phyloP scores from a whole-genome alignment of 2,888 invertebrate species.

The Cryptophagus acutangulus region DNA sequence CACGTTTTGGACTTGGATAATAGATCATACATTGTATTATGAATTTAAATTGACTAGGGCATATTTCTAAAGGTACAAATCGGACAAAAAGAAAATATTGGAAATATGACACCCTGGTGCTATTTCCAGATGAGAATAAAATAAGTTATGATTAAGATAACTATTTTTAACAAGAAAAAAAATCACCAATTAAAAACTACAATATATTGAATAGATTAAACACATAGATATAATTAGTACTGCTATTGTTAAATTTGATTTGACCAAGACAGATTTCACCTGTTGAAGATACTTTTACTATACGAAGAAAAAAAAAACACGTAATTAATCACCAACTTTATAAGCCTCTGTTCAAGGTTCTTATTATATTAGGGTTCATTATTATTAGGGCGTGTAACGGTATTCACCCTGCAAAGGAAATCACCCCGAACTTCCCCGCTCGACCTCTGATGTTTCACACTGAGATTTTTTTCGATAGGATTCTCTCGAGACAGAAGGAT shows the following conservation, averaged over 20 bases:
- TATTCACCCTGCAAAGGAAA: slow-evolving; percentile 19
- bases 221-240: background rate
- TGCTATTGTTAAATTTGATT: slow-evolving; percentile 4
- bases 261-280: slow-evolving; percentile 5
- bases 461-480: too few species aligned
- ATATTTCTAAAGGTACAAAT: too few species aligned
- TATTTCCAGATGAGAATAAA: background rate
- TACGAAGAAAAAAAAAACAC: background rate
- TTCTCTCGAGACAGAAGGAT: too few species aligned
- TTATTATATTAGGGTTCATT: slow-evolving; percentile 21
- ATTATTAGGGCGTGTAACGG: slow-evolving; percentile 27
- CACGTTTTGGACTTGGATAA: too few species aligned
- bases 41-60: too few species aligned
- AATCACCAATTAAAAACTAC: too few species aligned
- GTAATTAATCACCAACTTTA: slow-evolving; percentile 1
- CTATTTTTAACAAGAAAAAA: too few species aligned
- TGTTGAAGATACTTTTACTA: background rate
- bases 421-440: slow-evolving; percentile 12
- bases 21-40: too few species aligned
- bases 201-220: too few species aligned
- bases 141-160: too few species aligned
- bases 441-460: slow-evolving; percentile 3
- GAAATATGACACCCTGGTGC: background rate
- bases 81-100: background rate
- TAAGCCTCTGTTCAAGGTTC: background rate